Evolutionary conservation across 2,797 vertebrate genomes (phyloP), one percentile per base, ranked within the genome.

Genomic region (Pseudocheirus occidentalis): DNA sequence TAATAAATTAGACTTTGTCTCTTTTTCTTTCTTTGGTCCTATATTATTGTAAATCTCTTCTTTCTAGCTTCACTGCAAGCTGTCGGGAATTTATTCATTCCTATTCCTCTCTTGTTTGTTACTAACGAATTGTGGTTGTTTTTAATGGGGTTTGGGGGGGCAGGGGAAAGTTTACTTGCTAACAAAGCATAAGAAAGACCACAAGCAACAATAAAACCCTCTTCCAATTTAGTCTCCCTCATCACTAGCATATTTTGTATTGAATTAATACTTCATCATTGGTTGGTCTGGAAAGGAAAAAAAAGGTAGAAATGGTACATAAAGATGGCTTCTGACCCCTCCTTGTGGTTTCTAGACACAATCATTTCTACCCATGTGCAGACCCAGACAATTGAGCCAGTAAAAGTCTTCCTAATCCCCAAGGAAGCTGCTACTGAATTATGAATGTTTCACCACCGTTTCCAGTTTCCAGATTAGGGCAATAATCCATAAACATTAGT

Each of bases 61-160:
- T 5, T 94, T 93, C 16, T 90, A 95, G 56, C 81, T 91, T 95
- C 40, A 55, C 21, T 55, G 28, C 73, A 57, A 93, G 13, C 31
- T 90, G 95, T 21, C 52, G 59, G 91, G 62, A 94, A 96, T 95
- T 90, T 92, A 90, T 87, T 40, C 94, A 52, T 92, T 94, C 95
- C 34, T 87, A 3, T 90, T 95, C 91, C 55, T 6, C 92, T 58
- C 21, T 94, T 29, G 53, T 95, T 73, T 93, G 62, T 95, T 55
- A 58, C 93, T 95, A 66, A 90, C 12, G 62, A 92, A 53, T 93
- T 50, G 53, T 52, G 7, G 10, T 93, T 96, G 29, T 95, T 54
- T 94, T 94, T 94, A 95, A 28, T 1, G 87, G 59, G 29, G 50
- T 94, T 62, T 4, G 62, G 91, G 95, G 95, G 16, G 90, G 53